phyloP scores from a whole-genome alignment of 2,888 invertebrate genomes.

The Ischnus inquisitorius region DNA sequence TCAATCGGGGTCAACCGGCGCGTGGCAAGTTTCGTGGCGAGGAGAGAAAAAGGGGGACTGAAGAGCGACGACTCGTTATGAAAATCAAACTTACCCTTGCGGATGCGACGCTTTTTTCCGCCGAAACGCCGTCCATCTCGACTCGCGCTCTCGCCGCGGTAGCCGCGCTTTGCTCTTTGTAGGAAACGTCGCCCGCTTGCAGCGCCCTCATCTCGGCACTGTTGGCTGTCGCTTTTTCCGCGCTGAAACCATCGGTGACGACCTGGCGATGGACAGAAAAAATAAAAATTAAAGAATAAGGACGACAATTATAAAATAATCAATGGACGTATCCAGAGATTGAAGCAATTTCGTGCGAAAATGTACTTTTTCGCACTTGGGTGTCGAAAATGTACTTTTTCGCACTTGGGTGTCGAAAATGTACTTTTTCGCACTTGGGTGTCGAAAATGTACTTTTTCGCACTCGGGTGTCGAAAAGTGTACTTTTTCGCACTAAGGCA shows the following conservation, averaged over 20 bases:
- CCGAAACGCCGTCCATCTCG: constrained; percentile 94
- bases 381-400: too few relatives aligned
- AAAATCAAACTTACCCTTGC: constrained; percentile 89
- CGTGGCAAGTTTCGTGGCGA: not conserved
- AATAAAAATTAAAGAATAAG: not conserved
- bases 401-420: too few relatives aligned
- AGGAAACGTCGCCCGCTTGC: constrained; percentile 93
- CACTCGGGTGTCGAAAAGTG: too few relatives aligned
- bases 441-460: too few relatives aligned
- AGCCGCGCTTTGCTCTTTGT: constrained; percentile 92
- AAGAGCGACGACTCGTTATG: not conserved
- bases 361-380: too few relatives aligned
- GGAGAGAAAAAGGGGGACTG: not conserved
- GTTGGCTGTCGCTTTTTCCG: constrained; percentile 91
- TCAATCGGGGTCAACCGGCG: not conserved
- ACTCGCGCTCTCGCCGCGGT: constrained; percentile 92
- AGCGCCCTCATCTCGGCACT: constrained; percentile 91
- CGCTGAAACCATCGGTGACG: constrained; percentile 93
- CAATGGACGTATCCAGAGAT: not conserved
- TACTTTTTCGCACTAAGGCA: too few relatives aligned
- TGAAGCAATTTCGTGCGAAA: too few relatives aligned
- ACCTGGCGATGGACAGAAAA: constrained; percentile 85
- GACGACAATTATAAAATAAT: not conserved
- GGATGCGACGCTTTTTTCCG: constrained; percentile 94
- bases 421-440: too few relatives aligned